A percentile compares a stretch with the other conserved stretches of the same genome.
Evolutionary conservation across 1,140 invertebrate species (phyloP).

Genomic region (Drosophila takahashii): DNA sequence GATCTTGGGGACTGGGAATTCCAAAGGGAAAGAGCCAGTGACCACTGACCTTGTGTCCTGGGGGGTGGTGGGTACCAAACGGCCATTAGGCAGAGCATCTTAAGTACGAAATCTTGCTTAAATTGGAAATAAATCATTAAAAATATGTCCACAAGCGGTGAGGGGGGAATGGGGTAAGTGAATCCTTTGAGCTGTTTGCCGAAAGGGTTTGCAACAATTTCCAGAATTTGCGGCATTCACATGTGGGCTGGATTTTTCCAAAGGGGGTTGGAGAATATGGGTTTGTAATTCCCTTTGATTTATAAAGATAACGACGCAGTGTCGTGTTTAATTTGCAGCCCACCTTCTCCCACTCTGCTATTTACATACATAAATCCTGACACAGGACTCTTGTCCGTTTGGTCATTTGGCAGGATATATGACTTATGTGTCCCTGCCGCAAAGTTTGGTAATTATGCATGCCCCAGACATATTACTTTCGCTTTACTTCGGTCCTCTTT

Average conservation of each 20-base stretch:
- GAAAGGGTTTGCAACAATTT: slow-evolving; percentile 69
- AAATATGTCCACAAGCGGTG: slow-evolving; percentile 48
- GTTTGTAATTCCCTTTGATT: slow-evolving; percentile 82
- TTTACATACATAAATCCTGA: slow-evolving; percentile 64
- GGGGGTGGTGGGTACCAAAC: slow-evolving; percentile 11
- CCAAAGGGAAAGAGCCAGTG: slow-evolving; percentile 21
- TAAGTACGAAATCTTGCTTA: slow-evolving; percentile 74
- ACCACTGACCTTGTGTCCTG: slow-evolving; percentile 42
- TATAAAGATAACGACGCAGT: slow-evolving; percentile 78
- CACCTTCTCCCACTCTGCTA: slow-evolving; percentile 19
- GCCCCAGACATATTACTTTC: slow-evolving; percentile 40
- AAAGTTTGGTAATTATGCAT: slow-evolving; percentile 55
- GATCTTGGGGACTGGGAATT: slow-evolving; percentile 32
- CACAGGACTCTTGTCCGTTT: slow-evolving; percentile 26
- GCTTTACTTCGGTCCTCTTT: slow-evolving; percentile 35
- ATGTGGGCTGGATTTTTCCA: slow-evolving; percentile 9
- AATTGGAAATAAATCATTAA: slow-evolving; percentile 84
- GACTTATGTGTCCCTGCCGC: slow-evolving; percentile 60
- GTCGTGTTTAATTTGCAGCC: slow-evolving; percentile 75
- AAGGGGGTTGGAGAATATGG: slow-evolving; percentile 9
- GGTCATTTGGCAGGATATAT: slow-evolving; percentile 58
- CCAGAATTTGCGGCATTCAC: slow-evolving; percentile 54
- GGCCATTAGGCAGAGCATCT: slow-evolving; percentile 70
- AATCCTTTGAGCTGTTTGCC: slow-evolving; percentile 45
- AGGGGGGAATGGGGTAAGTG: not conserved